Evolutionary conservation across 2,113 vertebrate genomes (phyloP).

Genomic region (Leptobrachium ailaonicum): DNA sequence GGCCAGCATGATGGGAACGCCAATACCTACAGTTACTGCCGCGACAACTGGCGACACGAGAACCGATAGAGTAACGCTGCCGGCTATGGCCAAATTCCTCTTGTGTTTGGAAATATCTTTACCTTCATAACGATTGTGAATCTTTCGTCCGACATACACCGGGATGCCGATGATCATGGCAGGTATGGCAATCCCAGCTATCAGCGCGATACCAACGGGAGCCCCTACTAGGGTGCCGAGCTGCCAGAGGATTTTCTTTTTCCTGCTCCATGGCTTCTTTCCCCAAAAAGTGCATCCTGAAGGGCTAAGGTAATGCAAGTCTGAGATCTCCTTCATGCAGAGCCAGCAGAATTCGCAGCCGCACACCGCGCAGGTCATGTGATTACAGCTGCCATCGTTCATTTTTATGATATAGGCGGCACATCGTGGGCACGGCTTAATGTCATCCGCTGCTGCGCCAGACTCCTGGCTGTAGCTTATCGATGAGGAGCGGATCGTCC

Average conservation of each 20-base stretch:
- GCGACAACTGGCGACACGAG: conserved; percentile 97
- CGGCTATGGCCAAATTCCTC: conserved; percentile 93
- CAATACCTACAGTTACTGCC: conserved; percentile 97
- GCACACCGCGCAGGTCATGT: conserved; percentile 98
- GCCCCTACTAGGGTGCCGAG: conserved; percentile 95
- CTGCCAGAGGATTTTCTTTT: conserved; percentile 98
- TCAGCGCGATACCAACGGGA: conserved; percentile 94
- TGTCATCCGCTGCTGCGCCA: conserved; percentile 93
- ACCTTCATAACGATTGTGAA: conserved; percentile 96
- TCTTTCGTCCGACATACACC: conserved; percentile 98
- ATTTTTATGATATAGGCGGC: conserved; percentile 99
- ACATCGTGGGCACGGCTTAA: conserved; percentile 97
- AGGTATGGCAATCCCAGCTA: conserved; percentile 95
- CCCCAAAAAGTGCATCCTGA: conserved; percentile 99
- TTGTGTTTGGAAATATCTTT: conserved; percentile 97
- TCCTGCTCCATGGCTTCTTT: conserved; percentile 98
- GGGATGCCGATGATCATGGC: conserved; percentile 98
- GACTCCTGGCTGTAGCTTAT: conserved; percentile 97
- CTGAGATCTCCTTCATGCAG: conserved; percentile 99
- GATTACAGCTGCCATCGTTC: conserved; percentile 98
- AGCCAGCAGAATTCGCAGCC: conserved; percentile 99
- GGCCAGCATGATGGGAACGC: conserved; percentile 97
- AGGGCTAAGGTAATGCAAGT: conserved; percentile 98
- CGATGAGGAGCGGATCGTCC: conserved; percentile 90
- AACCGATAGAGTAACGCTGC: conserved; percentile 93